Evolutionary conservation across 2,888 invertebrate genomes (phyloP).

Genomic region (Sphaeridia pumilis): DNA sequence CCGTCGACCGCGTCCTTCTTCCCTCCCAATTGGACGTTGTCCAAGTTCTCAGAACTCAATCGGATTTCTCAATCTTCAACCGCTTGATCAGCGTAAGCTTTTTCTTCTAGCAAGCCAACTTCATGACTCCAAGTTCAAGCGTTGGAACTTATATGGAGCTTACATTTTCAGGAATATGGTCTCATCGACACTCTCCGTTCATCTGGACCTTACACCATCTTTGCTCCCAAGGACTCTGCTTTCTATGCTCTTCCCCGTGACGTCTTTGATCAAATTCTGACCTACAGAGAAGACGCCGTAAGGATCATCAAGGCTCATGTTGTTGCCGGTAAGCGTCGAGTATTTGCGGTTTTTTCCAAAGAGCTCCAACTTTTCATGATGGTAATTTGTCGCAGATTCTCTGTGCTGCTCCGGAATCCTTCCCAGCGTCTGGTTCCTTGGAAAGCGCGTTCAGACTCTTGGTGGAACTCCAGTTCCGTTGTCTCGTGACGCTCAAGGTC

Average conservation of each 20-base stretch:
- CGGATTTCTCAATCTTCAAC: slow-evolving; percentile 43
- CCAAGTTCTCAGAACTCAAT: slow-evolving; percentile 43
- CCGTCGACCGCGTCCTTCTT: slow-evolving; percentile 49
- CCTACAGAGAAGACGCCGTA: slow-evolving; percentile 44
- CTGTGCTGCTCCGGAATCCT: slow-evolving; percentile 42
- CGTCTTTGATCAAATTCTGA: slow-evolving; percentile 42
- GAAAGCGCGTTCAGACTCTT: slow-evolving; percentile 39
- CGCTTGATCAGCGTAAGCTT: slow-evolving; percentile 39
- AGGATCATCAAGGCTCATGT: slow-evolving; percentile 46
- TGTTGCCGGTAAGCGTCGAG: slow-evolving; percentile 45
- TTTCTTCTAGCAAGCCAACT: background rate
- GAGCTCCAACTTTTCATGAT: too few relatives aligned
- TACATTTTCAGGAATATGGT: slow-evolving; percentile 44
- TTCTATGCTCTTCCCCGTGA: slow-evolving; percentile 45
- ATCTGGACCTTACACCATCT: slow-evolving; percentile 46
- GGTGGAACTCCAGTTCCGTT: slow-evolving; percentile 38
- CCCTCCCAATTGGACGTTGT: slow-evolving; percentile 45
- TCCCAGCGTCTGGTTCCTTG: slow-evolving; percentile 38
- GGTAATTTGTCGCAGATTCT: slow-evolving; percentile 36
- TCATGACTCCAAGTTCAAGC: background rate
- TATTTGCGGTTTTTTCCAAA: too few relatives aligned
- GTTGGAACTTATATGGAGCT: too few relatives aligned
- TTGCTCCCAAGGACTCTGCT: slow-evolving; percentile 50
- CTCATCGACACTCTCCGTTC: slow-evolving; percentile 43
- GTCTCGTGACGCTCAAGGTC: slow-evolving; percentile 37